Percentiles rank a stretch among this genome's conserved stretches.
phyloP scores from a whole-genome alignment of 2,113 vertebrate species.

The Rhynchomys soricoides region DNA sequence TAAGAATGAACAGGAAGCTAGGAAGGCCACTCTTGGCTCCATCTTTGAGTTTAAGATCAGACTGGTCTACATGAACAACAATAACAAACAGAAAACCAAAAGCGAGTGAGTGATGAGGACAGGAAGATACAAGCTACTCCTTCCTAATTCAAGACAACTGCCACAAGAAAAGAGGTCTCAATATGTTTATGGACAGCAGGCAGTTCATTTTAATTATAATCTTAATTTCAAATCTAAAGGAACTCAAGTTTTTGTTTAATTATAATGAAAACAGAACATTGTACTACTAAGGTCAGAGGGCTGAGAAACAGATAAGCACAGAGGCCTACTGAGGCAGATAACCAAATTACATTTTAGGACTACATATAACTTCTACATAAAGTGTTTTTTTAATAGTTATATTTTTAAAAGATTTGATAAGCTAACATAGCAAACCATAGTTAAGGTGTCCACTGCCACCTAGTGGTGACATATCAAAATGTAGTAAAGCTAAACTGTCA shows the following conservation, averaged over 20 bases:
- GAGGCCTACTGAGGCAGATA: constrained; percentile 31
- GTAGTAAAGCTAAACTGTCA: not conserved
- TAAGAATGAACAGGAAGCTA: not conserved
- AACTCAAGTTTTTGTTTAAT: constrained; percentile 44
- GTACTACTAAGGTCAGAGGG: constrained; percentile 44
- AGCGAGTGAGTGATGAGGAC: not conserved
- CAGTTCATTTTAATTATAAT: constrained; percentile 31
- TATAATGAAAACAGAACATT: constrained; percentile 51
- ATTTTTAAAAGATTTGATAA: not conserved
- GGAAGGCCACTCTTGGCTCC: not conserved
- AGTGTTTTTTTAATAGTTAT: constrained; percentile 16
- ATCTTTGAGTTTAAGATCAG: not conserved
- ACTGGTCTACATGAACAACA: not conserved
- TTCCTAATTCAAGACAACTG: constrained; percentile 23
- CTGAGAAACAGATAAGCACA: constrained; percentile 48
- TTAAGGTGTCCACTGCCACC: constrained; percentile 2
- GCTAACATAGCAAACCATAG: not conserved
- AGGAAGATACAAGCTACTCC: not conserved
- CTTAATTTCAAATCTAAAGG: constrained; percentile 46
- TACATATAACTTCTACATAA: constrained; percentile 2
- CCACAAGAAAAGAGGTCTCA: constrained; percentile 22
- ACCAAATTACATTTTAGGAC: constrained; percentile 21
- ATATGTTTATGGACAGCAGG: constrained; percentile 26
- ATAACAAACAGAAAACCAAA: not conserved
- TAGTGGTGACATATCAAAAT: not conserved